Evolutionary conservation across 2,888 invertebrate genomes (phyloP), one percentile per base, ranked within the genome.

Genomic region (Hydroisotoma schaefferi): DNA sequence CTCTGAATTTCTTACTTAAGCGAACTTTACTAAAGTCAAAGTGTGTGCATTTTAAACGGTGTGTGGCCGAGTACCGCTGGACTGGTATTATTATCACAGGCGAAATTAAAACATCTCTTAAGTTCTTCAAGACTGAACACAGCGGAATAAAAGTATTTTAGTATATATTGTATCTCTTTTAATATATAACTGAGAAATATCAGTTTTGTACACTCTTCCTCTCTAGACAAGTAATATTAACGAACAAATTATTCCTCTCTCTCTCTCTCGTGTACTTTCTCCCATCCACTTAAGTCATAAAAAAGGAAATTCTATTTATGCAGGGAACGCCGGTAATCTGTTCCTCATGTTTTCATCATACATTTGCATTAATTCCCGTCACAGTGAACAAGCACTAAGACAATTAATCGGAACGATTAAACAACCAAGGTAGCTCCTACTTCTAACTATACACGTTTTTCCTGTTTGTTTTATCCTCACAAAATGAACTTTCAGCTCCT

Each of bases 191-290:
- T 33, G 33, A 10, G 33, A 8, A 33, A 33, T 33, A 33, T 33
- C 33, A 8, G 33, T 33, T 33, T 8, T 33, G 12, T 8, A 12
- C 33, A 10, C 33, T 8, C 33, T 33, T 33, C 8, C 33, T 12
- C 8, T 33, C 12, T 33, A 12, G 49, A 49, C 15, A 20, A 49
- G 49, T 49, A 49, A 49, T 28, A 49, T n/a, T n/a, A 49, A 20
- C n/a, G 27, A 49, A 28, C 27, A 49, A 49, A 49, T 49, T 49
- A 49, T 49, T 49, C 28, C 49, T 27, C 49, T 49, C 49, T 49
- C 49, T 49, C 40, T 40, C 40, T 40, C 40, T 40, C n/a, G n/a
- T n/a, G n/a, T n/a, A n/a, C 43, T 43, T 43, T 46, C 46, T 23
- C 23, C 25, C 6, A 8, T n/a, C n/a, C n/a, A n/a, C n/a, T n/a